Percentiles rank a stretch among this genome's conserved stretches.
These are phyloP conservation scores for Thalassophryne amazonica DNA, from an alignment of 2,797 vertebrate genomes.

Conservation along the genomic window DNA sequence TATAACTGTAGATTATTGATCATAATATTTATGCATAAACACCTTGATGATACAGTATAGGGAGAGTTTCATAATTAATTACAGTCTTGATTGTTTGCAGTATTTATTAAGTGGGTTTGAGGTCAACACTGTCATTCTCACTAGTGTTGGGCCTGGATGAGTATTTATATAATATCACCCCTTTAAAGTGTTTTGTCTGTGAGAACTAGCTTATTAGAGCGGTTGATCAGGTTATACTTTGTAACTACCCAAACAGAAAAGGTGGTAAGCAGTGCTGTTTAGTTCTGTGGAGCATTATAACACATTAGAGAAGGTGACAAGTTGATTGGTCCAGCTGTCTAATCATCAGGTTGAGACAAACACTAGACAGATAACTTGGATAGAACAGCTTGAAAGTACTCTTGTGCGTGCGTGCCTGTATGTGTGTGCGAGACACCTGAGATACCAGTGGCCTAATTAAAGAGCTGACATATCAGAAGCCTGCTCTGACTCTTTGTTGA, in stretches of 20 bases:
- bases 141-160: no score
- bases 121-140: no score
- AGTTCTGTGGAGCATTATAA: constrained; percentile 10
- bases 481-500: constrained; percentile 65
- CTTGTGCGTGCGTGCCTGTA: neutral
- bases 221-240: no score
- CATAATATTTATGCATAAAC: no score
- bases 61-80: no score
- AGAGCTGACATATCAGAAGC: constrained; percentile 60
- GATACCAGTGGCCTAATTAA: constrained; percentile 65
- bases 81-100: no score
- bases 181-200: no score
- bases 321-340: constrained; percentile 46
- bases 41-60: no score
- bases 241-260: constrained; percentile 11
- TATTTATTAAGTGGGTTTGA: no score
- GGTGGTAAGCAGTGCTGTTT: neutral
- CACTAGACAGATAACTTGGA: constrained; percentile 12
- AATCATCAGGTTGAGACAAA: constrained; percentile 16
- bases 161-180: no score
- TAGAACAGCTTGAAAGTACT: neutral
- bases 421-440: constrained; percentile 9
- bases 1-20: no score
- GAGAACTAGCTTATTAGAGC: no score
- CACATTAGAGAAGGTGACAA: constrained; percentile 42